Evolutionary conservation across 2,888 invertebrate genomes (phyloP).

Genomic region (Octodonta nipae): DNA sequence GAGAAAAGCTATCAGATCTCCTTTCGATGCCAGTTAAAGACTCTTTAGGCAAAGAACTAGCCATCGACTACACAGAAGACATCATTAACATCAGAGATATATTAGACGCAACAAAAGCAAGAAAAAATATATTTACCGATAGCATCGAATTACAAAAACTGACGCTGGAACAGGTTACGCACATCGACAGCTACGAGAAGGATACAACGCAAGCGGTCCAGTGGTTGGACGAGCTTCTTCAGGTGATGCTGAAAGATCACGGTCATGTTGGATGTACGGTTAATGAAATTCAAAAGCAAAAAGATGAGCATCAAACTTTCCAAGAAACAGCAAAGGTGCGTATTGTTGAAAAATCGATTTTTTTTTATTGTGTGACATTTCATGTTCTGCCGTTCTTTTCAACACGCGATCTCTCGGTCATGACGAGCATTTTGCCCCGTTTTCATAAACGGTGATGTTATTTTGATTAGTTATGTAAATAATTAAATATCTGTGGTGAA

Average conservation of each 20-base stretch:
- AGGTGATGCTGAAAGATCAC: constrained; percentile 54
- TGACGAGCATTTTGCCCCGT: too few relatives aligned
- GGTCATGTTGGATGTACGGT: constrained; percentile 60
- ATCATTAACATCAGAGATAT: constrained; percentile 59
- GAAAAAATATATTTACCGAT: constrained; percentile 59
- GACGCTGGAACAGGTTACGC: constrained; percentile 63
- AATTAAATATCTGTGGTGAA: too few relatives aligned
- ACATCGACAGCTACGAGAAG: constrained; percentile 61
- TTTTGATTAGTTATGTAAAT: too few relatives aligned
- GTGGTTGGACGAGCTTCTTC: constrained; percentile 65
- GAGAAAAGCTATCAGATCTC: constrained; percentile 64
- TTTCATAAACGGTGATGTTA: too few relatives aligned
- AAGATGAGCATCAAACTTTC: constrained; percentile 60
- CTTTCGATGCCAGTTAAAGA: constrained; percentile 68
- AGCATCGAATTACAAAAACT: constrained; percentile 63
- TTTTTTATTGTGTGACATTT: too few relatives aligned
- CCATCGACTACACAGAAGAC: constrained; percentile 57
- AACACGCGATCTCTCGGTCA: too few relatives aligned
- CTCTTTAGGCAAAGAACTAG: constrained; percentile 55
- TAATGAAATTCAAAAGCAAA: constrained; percentile 59
- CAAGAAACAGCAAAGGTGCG: constrained; percentile 65
- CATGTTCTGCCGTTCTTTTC: too few relatives aligned
- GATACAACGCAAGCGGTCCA: constrained; percentile 62
- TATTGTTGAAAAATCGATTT: too few relatives aligned
- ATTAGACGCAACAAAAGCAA: constrained; percentile 53